These are phyloP conservation scores for Anseranas semipalmata DNA, from an alignment of 2,113 vertebrate species.

Conservation along the genomic window DNA sequence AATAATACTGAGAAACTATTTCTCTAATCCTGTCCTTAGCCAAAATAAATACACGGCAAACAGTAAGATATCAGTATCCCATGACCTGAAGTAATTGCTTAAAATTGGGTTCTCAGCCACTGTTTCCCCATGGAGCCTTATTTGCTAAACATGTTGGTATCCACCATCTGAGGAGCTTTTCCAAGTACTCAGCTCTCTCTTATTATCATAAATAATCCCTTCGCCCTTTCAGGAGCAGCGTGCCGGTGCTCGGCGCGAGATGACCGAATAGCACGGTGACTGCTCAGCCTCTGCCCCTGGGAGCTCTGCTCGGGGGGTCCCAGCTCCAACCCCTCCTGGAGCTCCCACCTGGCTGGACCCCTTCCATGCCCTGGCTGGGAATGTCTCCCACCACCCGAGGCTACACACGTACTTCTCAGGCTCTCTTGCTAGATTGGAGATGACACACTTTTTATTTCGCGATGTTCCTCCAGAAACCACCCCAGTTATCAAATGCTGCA, in stretches of 20 bases:
- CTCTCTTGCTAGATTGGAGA: neutral
- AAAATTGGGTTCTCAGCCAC: neutral
- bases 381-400: neutral
- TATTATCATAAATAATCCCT: neutral
- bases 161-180: neutral
- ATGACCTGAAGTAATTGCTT: neutral
- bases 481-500: neutral
- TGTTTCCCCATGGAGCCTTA: neutral
- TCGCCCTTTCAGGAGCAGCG: neutral
- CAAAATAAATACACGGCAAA: constrained; percentile 10
- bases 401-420: neutral
- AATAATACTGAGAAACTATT: constrained; percentile 2
- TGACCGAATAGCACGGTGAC: too few relatives aligned
- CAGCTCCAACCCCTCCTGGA: rapidly evolving
- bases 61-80: neutral
- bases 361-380: neutral
- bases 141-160: neutral
- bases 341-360: neutral
- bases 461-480: neutral
- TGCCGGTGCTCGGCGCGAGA: rapidly evolving
- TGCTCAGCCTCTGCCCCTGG: neutral
- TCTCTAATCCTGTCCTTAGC: constrained; percentile 18
- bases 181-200: neutral
- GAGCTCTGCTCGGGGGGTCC: rapidly evolving
- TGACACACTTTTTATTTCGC: neutral